Conservation (phyloP, 2,113 vertebrate genomes). For the Dissostichus mawsoni region DNA sequence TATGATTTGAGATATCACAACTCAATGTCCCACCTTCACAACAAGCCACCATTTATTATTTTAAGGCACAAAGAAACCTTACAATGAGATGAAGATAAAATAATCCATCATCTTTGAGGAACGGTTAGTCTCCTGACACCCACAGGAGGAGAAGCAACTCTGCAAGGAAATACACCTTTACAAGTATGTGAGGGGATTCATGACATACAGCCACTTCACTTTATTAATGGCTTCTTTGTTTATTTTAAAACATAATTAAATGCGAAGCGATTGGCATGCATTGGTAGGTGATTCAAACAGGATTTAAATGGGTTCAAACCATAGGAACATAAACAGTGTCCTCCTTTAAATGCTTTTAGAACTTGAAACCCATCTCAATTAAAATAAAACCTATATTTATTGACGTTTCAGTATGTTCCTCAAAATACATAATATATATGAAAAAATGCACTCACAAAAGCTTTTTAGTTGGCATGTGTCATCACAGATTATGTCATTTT, state of each 20-base stretch:
- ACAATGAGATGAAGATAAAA: not conserved
- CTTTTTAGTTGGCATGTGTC: not conserved
- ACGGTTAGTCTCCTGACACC: constrained; percentile 10
- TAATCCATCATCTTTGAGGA: constrained; percentile 13
- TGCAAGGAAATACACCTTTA: not conserved
- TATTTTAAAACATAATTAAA: not conserved
- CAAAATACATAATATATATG: not conserved
- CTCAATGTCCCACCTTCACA: constrained; percentile 9
- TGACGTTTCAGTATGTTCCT: not conserved
- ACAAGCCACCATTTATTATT: not conserved
- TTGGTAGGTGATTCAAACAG: not conserved
- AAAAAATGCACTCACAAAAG: too few species aligned
- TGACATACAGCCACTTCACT: not conserved
- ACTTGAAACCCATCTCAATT: not conserved
- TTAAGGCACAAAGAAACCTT: constrained; percentile 1
- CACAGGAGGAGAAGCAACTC: not conserved
- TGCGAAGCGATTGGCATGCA: too few species aligned
- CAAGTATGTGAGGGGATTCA: not conserved
- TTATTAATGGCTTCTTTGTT: not conserved
- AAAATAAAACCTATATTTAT: not conserved
- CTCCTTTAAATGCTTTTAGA: not conserved
- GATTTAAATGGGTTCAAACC: not conserved
- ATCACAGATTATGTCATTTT: constrained; percentile 18
- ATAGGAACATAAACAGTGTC: not conserved
- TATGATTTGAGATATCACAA: not conserved